These are phyloP conservation scores for Plutella xylostella DNA, from an alignment of 2,888 invertebrate genomes.

Conservation along the genomic window DNA sequence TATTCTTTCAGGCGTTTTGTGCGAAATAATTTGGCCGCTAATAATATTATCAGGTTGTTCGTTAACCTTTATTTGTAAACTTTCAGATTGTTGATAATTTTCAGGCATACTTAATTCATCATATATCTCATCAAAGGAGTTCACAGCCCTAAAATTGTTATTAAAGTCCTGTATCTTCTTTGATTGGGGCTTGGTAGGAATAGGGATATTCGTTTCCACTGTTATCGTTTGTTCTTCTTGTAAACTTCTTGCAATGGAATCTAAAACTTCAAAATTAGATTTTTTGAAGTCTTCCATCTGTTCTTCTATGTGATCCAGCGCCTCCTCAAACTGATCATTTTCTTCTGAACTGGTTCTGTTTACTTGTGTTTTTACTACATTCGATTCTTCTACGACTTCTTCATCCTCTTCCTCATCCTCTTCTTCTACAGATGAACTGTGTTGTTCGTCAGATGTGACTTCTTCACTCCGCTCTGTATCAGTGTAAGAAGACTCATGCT, in stretches of 20 bases:
- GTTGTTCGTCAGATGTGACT: slow-evolving; percentile 47
- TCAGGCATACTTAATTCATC: slow-evolving; percentile 28
- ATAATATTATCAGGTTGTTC: too few relatives aligned
- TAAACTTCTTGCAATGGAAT: slow-evolving; percentile 56
- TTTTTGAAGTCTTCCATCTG: slow-evolving; percentile 47
- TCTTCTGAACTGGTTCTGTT: slow-evolving; percentile 57
- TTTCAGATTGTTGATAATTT: too few relatives aligned
- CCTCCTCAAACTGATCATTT: slow-evolving; percentile 61
- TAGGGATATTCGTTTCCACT: slow-evolving; percentile 25
- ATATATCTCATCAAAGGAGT: slow-evolving; percentile 60
- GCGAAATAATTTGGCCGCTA: too few relatives aligned
- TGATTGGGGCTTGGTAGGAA: slow-evolving; percentile 14
- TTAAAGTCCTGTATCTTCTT: slow-evolving; percentile 36
- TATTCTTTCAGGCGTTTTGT: too few relatives aligned
- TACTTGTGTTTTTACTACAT: slow-evolving; percentile 1
- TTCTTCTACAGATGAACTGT: slow-evolving; percentile 30
- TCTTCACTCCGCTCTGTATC: slow-evolving; percentile 40
- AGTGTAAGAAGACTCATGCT: slow-evolving; percentile 62
- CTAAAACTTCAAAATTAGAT: slow-evolving; percentile 51
- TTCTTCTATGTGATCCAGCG: slow-evolving; percentile 54
- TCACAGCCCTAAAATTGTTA: slow-evolving; percentile 44
- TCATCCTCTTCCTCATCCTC: slow-evolving; percentile 21
- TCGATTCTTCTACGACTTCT: slow-evolving; percentile 13
- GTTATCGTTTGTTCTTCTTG: slow-evolving; percentile 47
- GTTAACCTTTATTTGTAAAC: too few relatives aligned